These are phyloP conservation scores for Melieria crassipennis DNA, from an alignment of 2,888 invertebrate genomes.

Conservation along the genomic window DNA sequence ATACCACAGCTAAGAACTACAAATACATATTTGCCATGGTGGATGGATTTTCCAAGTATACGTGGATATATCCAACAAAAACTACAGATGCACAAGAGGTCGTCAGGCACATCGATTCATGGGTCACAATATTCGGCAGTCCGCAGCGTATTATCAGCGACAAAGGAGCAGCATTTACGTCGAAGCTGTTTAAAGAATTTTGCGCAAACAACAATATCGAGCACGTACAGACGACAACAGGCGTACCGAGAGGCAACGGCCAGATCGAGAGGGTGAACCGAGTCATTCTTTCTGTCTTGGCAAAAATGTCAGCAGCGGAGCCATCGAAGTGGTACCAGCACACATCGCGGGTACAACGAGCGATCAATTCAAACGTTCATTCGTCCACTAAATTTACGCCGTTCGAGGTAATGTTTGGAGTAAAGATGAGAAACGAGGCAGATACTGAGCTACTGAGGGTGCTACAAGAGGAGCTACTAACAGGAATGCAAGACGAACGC, in stretches of 20 bases:
- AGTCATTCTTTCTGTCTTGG: conserved; percentile 19
- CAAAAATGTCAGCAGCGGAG: conserved; percentile 30
- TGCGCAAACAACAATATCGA: conserved; percentile 20
- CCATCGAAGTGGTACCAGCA: conserved; percentile 22
- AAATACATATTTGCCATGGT: conserved; percentile 37
- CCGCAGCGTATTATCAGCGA: conserved; percentile 26
- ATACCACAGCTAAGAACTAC: conserved; percentile 34
- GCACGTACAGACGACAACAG: conserved; percentile 28
- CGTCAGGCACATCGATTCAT: conserved; percentile 24
- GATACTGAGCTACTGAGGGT: conserved; percentile 22
- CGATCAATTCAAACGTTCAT: conserved; percentile 29
- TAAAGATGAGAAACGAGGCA: conserved; percentile 23
- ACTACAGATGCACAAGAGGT: conserved; percentile 30
- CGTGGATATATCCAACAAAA: conserved; percentile 33
- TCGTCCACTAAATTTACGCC: conserved; percentile 29
- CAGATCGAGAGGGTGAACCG: conserved; percentile 32
- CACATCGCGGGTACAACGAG: conserved; percentile 22
- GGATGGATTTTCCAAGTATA: conserved; percentile 34
- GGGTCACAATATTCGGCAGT: conserved; percentile 25
- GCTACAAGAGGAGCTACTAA: conserved; percentile 29
- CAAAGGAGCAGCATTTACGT: conserved; percentile 28
- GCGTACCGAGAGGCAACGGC: conserved; percentile 16
- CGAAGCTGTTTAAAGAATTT: conserved; percentile 32
- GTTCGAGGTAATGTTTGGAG: conserved; percentile 36
- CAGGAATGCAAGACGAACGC: conserved; percentile 30